phyloP scores from a whole-genome alignment of 2,888 invertebrate species.

The Candidula unifasciata region DNA sequence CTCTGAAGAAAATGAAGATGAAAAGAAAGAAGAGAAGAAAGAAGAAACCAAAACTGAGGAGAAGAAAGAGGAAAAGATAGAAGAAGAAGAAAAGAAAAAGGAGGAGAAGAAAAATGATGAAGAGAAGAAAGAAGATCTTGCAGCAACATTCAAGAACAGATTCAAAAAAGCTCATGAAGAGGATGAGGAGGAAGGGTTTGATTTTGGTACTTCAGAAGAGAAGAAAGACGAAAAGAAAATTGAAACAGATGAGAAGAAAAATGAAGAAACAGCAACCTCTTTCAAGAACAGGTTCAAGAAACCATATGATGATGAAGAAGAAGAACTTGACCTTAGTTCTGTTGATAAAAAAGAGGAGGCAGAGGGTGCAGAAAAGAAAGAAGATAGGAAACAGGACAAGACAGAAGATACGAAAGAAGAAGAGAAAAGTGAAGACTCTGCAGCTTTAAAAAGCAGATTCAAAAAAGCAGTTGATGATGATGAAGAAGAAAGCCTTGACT shows the following conservation, averaged over 20 bases:
- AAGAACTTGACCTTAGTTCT: slow-evolving; percentile 38
- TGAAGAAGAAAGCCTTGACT: slow-evolving; percentile 42
- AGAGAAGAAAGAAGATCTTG: slow-evolving; percentile 31
- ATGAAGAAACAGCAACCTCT: slow-evolving; percentile 42
- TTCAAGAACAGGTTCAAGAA: slow-evolving; percentile 50
- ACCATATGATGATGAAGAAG: slow-evolving; percentile 50
- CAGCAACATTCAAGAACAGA: slow-evolving; percentile 47
- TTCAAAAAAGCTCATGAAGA: slow-evolving; percentile 49
- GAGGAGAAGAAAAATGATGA: slow-evolving; percentile 34
- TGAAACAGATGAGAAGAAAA: slow-evolving; percentile 28
- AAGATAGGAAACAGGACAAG: not conserved
- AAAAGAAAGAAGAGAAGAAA: slow-evolving; percentile 36
- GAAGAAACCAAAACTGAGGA: slow-evolving; percentile 13
- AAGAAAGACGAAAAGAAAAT: slow-evolving; percentile 37
- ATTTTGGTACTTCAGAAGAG: slow-evolving; percentile 39
- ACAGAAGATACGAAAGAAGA: not conserved
- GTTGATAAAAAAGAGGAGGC: slow-evolving; percentile 26
- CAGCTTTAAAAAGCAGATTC: slow-evolving; percentile 38
- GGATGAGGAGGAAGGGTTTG: slow-evolving; percentile 49
- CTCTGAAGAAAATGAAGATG: slow-evolving; percentile 47
- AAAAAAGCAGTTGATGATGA: slow-evolving; percentile 46
- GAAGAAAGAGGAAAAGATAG: not conserved
- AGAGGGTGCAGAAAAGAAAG: not conserved
- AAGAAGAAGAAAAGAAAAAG: slow-evolving; percentile 31
- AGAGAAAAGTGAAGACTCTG: slow-evolving; percentile 35